Base-by-base conservation (phyloP, 2,113 vertebrate species). In the Nettapus auritus region DNA sequence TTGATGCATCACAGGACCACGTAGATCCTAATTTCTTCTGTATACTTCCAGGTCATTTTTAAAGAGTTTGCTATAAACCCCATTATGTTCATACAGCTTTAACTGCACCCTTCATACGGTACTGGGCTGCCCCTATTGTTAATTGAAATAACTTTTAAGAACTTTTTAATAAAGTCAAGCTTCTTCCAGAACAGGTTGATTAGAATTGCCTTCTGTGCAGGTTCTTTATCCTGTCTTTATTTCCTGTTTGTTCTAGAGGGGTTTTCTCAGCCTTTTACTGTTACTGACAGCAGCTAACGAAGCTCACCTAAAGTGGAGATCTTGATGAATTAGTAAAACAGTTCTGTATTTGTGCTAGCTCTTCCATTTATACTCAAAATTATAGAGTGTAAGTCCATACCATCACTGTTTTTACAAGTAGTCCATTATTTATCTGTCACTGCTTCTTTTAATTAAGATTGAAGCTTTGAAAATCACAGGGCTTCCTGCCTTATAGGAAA, bases 311-410 rank as follows among this genome's bases (percentile, higher is more conserved):
- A 9, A 34, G 25, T 62, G 57, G 6, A 25, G 25, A 34, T 60
- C n/a, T 48, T 34, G n/a, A 36, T 55, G 38, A 89, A 75, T 75
- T 68, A 82, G n/a, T 68, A 38, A 53, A 94, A 76, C 57, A 89
- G 74, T 73, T 89, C 34, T 3, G 0, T 42, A 40, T 78, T 55
- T 88, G 48, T 85, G 60, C 9, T 78, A 31, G 31, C 26, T 83
- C 26, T 69, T 95, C 34, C 34, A 60, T 86, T 89, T 77, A n/a
- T 81, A 68, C 71, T 96, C 71, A 90, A 91, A 84, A 90, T 77
- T 78, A 48, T 48, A 48, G 13, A 75, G 34, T 75, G 15, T 55
- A 66, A 68, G 31, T 83, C 80, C 85, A 23, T 88, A 91, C n/a
- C 52, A 78, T 56, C 29, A 25, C 60, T 83, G 9, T 71, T 93